phyloP scores from a whole-genome alignment of 2,113 vertebrate genomes.

The Eurypyga helias region DNA sequence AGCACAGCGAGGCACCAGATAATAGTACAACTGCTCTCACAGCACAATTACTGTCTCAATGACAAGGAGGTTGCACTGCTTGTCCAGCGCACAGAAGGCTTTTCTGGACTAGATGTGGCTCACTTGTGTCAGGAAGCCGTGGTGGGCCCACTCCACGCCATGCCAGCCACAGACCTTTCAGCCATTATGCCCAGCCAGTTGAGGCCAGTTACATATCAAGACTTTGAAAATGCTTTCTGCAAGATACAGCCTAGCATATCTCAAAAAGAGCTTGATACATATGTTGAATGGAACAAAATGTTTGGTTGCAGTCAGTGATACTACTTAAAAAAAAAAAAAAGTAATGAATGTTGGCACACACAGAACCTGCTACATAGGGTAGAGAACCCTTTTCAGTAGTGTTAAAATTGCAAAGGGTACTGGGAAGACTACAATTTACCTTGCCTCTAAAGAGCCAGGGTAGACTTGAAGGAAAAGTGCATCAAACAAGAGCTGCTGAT shows the following conservation, averaged over 20 bases:
- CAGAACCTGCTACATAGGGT: slow-evolving; percentile 82
- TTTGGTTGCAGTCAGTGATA: slow-evolving; percentile 98
- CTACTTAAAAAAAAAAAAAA: slow-evolving; percentile 59
- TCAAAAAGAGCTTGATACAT: slow-evolving; percentile 98
- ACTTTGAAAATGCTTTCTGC: slow-evolving; percentile 99
- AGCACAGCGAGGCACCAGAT: slow-evolving; percentile 97
- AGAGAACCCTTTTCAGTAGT: slow-evolving; percentile 82
- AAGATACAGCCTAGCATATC: slow-evolving; percentile 99
- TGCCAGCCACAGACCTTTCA: slow-evolving; percentile 92
- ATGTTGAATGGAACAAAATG: slow-evolving; percentile 99
- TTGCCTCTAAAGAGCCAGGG: slow-evolving; percentile 82
- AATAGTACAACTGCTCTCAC: slow-evolving; percentile 98
- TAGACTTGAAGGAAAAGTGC: slow-evolving; percentile 83
- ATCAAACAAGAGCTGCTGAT: slow-evolving; percentile 82
- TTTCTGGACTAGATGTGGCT: slow-evolving; percentile 95
- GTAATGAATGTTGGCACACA: slow-evolving; percentile 84
- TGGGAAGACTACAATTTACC: slow-evolving; percentile 78
- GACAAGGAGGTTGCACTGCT: slow-evolving; percentile 98
- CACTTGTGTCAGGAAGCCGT: slow-evolving; percentile 97
- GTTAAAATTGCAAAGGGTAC: slow-evolving; percentile 80
- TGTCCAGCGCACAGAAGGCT: slow-evolving; percentile 97
- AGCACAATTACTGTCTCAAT: slow-evolving; percentile 99
- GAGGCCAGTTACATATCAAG: slow-evolving; percentile 97
- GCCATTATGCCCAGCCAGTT: slow-evolving; percentile 94
- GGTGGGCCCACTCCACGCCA: slow-evolving; percentile 91